Base-by-base conservation (phyloP, 2,888 invertebrate species). In the Neuroscelio doddi region DNA sequence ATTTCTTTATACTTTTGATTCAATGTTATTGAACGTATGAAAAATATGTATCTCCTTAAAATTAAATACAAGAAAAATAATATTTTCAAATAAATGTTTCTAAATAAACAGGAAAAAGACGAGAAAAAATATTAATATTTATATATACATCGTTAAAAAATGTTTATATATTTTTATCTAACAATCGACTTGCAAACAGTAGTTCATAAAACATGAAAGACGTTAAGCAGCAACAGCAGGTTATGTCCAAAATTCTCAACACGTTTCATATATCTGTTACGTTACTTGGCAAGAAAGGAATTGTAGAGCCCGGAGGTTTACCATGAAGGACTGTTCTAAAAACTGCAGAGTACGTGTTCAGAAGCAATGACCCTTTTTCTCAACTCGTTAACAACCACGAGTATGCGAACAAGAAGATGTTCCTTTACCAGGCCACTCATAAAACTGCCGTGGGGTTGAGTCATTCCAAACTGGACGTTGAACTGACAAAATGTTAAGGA, bases 391-490 rank as follows among this genome's bases (percentile, higher is more conserved):
- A 61, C 53, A 45, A 55, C 55, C 49, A 49, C 17, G 42, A 49
- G 53, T 36, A 21, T 38, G 61, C 61, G 44, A 49, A 55, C 44
- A 39, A 59, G 44, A 59, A 59, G 53, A 61, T 53, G 61, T 49
- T 61, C 61, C 55, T 61, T 61, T 61, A 55, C 53, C 61, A 49
- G 55, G 61, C 61, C 49, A 61, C 61, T 61, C 38, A 29, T 29
- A 26, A 62, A 44, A 62, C 3, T 38, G 49, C 49, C 61, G 53
- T 30, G 39, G 17, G 49, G 39, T 49, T 38, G 15, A 44, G 45
- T 53, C 59, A 21, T n/a, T 49, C 53, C 12, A 45, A 51, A 58
- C 58, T 49, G 53, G 53, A 38, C 61, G 44, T 46, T 61, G 38
- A 53, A 61, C 53, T 24, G 44, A 30, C 47, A 38, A 50, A 39